Evolutionary conservation across 2,888 invertebrate genomes (phyloP).

Genomic region (Ophion ellenae): DNA sequence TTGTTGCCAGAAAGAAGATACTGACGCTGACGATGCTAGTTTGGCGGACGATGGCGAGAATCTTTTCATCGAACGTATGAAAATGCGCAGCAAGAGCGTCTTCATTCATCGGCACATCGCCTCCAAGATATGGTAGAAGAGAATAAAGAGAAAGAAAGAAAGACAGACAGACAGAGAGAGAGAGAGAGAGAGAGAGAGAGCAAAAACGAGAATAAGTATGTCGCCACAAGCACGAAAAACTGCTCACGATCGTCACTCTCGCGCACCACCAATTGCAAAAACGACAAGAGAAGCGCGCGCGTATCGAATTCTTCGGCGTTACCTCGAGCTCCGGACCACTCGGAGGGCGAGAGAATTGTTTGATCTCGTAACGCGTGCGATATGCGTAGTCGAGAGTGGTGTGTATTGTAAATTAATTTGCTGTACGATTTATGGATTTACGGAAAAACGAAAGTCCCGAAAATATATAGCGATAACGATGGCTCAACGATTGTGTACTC

Average conservation of each 20-base stretch:
- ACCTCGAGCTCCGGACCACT: background rate
- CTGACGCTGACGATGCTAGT: slow-evolving; percentile 72
- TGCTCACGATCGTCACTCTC: background rate
- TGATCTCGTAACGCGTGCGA: background rate
- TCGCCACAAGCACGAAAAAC: background rate
- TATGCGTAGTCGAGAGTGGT: background rate
- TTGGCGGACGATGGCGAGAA: slow-evolving; percentile 77
- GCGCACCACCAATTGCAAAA: background rate
- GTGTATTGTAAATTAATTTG: slow-evolving; percentile 3
- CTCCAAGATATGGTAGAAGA: slow-evolving; percentile 77
- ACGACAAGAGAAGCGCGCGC: background rate
- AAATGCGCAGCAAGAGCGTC: slow-evolving; percentile 81
- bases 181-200: background rate
- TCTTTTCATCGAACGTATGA: slow-evolving; percentile 81
- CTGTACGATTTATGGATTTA: slow-evolving; percentile 24
- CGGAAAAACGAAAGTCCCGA: background rate
- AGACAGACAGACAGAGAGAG: background rate
- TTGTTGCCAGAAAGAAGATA: slow-evolving; percentile 79
- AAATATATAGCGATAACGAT: slow-evolving; percentile 23
- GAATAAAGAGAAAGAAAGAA: background rate
- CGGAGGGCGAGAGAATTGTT: background rate
- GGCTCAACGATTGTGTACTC: background rate
- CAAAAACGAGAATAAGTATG: background rate
- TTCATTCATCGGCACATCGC: slow-evolving; percentile 80
- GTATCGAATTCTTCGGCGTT: background rate